These are phyloP conservation scores for Dryococelus australis DNA, from an alignment of 2,888 invertebrate genomes.

Conservation along the genomic window DNA sequence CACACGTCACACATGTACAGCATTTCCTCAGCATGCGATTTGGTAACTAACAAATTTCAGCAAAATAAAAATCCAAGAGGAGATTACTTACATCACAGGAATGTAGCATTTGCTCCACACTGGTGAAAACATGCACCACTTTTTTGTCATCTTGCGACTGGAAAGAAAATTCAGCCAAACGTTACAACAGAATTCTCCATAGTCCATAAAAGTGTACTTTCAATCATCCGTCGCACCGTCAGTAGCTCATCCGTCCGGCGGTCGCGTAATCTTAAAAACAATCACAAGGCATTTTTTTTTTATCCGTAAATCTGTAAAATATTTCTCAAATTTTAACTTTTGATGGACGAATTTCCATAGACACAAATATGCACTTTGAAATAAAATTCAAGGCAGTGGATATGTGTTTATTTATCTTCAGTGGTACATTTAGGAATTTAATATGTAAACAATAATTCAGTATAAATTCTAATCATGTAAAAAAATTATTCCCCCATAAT, in stretches of 20 bases:
- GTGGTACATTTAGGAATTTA: no score
- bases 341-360: not conserved
- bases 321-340: not conserved
- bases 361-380: no score
- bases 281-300: no score
- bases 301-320: not conserved
- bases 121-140: not conserved
- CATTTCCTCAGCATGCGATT: not conserved
- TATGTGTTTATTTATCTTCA: no score
- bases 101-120: not conserved
- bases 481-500: no score
- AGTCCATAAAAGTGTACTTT: not conserved
- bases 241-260: no score
- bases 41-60: not conserved
- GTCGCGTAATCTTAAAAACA: no score
- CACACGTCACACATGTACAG: not conserved
- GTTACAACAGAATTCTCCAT: not conserved
- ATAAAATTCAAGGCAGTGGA: no score
- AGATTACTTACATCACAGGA: constrained; percentile 7
- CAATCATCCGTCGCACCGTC: no score
- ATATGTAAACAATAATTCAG: no score
- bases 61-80: not conserved
- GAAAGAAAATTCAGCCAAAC: not conserved
- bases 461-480: no score
- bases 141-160: not conserved